A percentile compares a stretch with the other conserved stretches of the same genome.
Evolutionary conservation across 2,113 vertebrate species (phyloP).

Genomic region (Microtus oregoni): DNA sequence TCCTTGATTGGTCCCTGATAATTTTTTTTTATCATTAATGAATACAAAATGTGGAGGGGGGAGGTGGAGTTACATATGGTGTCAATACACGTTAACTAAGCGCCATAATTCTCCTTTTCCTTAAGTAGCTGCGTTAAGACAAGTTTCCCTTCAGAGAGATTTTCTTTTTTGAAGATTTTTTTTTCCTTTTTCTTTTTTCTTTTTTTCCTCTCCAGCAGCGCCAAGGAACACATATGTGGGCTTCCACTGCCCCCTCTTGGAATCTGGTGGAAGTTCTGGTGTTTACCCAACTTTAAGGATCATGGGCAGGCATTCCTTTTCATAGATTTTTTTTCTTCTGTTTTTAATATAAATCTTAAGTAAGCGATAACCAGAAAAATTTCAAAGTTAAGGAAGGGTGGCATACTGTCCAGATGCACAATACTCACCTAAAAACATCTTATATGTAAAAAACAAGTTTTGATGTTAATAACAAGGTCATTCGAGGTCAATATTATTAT

Average conservation of each 20-base stretch:
- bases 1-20: conserved; percentile 65
- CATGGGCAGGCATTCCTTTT: neutral
- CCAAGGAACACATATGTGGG: conserved; percentile 50
- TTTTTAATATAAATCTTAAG: neutral
- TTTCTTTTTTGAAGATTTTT: conserved; percentile 68
- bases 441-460: neutral
- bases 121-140: conserved; percentile 88
- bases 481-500: neutral
- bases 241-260: conserved; percentile 88
- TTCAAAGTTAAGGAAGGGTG: neutral
- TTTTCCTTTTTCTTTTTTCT: neutral
- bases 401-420: neutral
- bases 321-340: neutral
- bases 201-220: neutral
- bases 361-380: neutral
- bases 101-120: conserved; percentile 93
- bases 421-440: neutral
- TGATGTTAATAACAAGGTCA: neutral
- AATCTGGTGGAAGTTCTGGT: neutral
- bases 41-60: conserved; percentile 83
- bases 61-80: conserved; percentile 90
- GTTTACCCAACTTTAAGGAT: neutral
- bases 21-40: conserved; percentile 84
- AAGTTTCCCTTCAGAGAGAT: conserved; percentile 83
- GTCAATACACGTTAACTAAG: conserved; percentile 94